Base-by-base conservation (phyloP, 2,888 invertebrate species). In the Pheosia gnoma region DNA sequence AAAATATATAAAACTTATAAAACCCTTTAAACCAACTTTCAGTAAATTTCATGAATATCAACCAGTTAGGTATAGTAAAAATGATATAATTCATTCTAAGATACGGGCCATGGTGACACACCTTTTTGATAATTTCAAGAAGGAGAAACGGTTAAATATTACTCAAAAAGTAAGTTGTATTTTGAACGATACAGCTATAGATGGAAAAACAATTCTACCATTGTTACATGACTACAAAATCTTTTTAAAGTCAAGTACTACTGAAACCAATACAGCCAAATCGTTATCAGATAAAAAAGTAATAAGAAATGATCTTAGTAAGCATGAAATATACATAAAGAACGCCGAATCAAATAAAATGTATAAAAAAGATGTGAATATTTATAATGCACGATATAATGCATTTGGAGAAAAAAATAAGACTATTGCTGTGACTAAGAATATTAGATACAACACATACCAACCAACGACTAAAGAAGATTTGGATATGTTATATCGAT, bases 381-480 rank as follows among this genome's bases (percentile, higher is more conserved):
- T n/a, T 25, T 45, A 45, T n/a, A 39, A 11, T 13, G 4, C 60
- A 59, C 10, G 57, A 63, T 45, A n/a, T 58, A 56, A 63, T 60
- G 8, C 13, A 38, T 47, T 51, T 57, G 8, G 57, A 4, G 51
- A 59, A 53, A 59, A 36, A 3, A 49, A 47, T 25, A 77, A 71
- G 60, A 72, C 62, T 37, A 36, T 11, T 54, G 54, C 64, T 0
- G 66, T 59, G 3, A 68, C 67, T 11, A 71, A 67, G 59, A 67
- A 13, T 13, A 73, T 83, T 57, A 84, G 71, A 66, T 88, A 88
- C 61, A 89, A 88, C 67, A 86, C 87, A 8, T 88, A 85, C 59
- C 77, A 80, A 70, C 84, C 88, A 13, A 72, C 74, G 4, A 69
- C 75, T n/a, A 72, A 75, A 55, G 83, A 84, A 60, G 81, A 85